Base-by-base conservation (phyloP, 2,113 vertebrate species). In the Erpornis zantholeuca region DNA sequence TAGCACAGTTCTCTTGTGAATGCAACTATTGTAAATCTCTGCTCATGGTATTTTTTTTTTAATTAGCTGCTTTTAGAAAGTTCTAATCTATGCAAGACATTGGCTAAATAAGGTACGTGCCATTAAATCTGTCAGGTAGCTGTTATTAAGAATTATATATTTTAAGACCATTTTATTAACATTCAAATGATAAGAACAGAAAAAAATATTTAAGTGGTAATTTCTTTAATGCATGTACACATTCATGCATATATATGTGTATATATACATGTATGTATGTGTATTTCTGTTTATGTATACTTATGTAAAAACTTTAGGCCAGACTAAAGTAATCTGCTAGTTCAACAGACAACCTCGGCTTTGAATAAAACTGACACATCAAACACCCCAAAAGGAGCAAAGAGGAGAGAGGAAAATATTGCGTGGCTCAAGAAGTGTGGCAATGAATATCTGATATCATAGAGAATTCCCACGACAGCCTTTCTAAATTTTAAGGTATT, bases 11-110 rank as follows among this genome's bases (percentile, higher is more conserved):
- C 10, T 92, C 9, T 70, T 80, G 44, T 86, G 42, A 85, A 87
- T 92, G 86, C 45, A 56, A 70, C 42, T 92, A 36, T 90, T 94
- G 24, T 56, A 95, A 95, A 84, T 92, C n/a, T 85, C 35, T 93
- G 57, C 40, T n/a, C 38, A 40, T 29, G 40, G 22, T 38, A 42
- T 44, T 47, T 64, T 93, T 80, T 78, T 59, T 87, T 94, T 77
- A 85, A 90, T 90, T 80, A 86, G 10, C 2, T 86, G 14, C 16
- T 88, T 82, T 89, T 75, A 6, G 3, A 63, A 90, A 57, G 5
- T 85, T 72, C 24, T 36, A 54, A 69, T 52, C 38, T 88, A 28
- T 25, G 10, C 10, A 86, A 91, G 38, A 86, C 3, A 44, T 29
- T 40, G 27, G 11, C 59, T 77, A 80, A 91, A 95, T 70, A 88